phyloP scores from a whole-genome alignment of 2,797 vertebrate species.

The Platalea minor region DNA sequence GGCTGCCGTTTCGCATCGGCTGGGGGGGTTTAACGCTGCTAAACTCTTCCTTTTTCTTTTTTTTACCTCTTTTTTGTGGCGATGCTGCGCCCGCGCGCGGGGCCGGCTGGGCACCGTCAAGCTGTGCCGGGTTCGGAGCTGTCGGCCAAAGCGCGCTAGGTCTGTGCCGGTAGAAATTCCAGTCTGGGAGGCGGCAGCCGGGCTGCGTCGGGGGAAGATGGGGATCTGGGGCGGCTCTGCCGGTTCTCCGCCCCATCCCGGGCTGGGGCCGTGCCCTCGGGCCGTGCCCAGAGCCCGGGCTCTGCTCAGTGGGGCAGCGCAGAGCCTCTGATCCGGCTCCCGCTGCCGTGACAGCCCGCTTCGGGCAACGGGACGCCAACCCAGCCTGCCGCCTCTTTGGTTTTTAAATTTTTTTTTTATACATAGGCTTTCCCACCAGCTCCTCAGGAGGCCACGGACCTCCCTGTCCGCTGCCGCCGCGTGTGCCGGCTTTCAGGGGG shows the following conservation, averaged over 20 bases:
- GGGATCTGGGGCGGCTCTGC: background rate
- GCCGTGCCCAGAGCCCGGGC: background rate
- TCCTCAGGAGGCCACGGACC: accelerated
- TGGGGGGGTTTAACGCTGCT: background rate
- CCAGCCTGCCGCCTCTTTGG: background rate
- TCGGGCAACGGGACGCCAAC: background rate
- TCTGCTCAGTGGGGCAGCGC: background rate
- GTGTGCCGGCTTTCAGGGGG: background rate
- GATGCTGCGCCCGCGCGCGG: accelerated
- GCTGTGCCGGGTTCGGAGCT: background rate
- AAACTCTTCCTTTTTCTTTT: background rate
- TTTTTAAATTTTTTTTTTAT: background rate
- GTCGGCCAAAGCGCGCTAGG: background rate
- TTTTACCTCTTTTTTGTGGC: background rate
- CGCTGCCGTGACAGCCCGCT: conserved; percentile 22
- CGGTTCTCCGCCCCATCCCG: background rate
- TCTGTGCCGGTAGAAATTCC: background rate
- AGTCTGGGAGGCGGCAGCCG: background rate
- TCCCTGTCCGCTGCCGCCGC: accelerated
- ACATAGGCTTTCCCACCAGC: background rate
- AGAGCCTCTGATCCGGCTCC: background rate
- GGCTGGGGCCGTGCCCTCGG: background rate
- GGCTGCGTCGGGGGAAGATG: background rate
- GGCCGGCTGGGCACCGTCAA: background rate
- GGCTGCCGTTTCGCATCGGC: accelerated